Conservation (phyloP, 2,797 vertebrate species). For the Botia almorhae region DNA sequence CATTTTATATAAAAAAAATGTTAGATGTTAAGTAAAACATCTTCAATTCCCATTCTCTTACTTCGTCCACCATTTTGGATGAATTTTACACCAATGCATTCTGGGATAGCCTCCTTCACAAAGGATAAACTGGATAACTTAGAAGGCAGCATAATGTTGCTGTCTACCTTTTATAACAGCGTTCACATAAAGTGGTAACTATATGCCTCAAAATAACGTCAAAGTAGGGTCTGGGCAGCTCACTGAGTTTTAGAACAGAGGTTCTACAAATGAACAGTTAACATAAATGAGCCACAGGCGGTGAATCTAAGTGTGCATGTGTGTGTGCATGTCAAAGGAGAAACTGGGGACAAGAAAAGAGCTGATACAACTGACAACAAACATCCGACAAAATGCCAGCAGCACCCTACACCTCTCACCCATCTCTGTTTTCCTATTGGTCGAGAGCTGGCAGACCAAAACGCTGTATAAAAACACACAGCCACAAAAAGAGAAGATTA, state of each 20-base stretch:
- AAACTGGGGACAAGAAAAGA: not conserved
- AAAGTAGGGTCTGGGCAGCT: too few relatives aligned
- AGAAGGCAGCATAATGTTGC: not conserved
- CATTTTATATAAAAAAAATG: not conserved
- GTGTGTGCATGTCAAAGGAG: conserved; percentile 6
- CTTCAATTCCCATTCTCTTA: not conserved
- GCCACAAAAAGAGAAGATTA: conserved; percentile 9
- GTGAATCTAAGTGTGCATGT: conserved; percentile 12
- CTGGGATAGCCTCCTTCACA: not conserved
- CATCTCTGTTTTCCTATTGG: conserved; percentile 13
- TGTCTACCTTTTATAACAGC: not conserved
- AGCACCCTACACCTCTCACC: not conserved
- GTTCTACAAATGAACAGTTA: conserved; percentile 42
- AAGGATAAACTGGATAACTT: not conserved
- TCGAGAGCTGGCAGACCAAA: conserved; percentile 3
- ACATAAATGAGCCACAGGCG: conserved; percentile 17
- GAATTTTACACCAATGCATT: not conserved
- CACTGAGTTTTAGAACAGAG: not conserved
- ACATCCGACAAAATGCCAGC: conserved; percentile 20
- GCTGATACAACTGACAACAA: conserved; percentile 18
- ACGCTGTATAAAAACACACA: conserved; percentile 16
- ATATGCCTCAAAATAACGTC: not conserved
- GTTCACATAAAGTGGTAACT: not conserved
- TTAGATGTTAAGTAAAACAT: not conserved
- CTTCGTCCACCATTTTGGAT: not conserved